Base-by-base conservation (phyloP, 2,113 vertebrate genomes). In the Muntiacus reevesi region DNA sequence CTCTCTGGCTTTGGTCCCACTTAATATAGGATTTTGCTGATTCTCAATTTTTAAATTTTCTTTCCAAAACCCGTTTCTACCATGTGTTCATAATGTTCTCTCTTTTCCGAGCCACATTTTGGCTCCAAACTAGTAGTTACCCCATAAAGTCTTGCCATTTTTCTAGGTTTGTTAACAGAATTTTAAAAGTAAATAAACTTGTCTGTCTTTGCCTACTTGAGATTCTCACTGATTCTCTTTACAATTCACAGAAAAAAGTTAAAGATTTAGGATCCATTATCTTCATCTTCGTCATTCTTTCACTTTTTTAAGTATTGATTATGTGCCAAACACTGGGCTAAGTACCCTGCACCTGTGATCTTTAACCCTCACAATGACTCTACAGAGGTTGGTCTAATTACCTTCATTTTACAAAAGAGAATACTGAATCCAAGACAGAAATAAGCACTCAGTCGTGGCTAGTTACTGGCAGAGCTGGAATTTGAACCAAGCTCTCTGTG, bases 31-130 rank as follows among this genome's bases (percentile, higher is more conserved):
- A 88, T 57, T 93, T 90, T 91, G 27, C 30, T 78, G 64, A 94
- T 71, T 19, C 12, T 92, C 12, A 59, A 1, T 90, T 90, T 40
- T 43, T 15, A 94, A 85, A 27, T 85, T 92, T 87, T 91, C 45
- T 94, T 89, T 67, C 91, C 15, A 8, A 57, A 97, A 92, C 21
- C 36, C 55, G 15, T 97, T 90, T 95, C 30, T 94, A 50, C 28
- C 27, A 43, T 89, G n/a, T 94, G 45, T 93, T 91, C 36, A 82
- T 82, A n/a, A 64, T 54, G n/a, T 79, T 3, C 25, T 93, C 3
- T 86, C 55, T 94, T 97, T 94, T 94, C 43, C 55, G 94, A 84
- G 52, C 55, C 90, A 97, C 45, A 52, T 74, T 89, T 97, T 84
- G 89, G 21, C 40, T 90, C 23, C 14, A 96, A 88, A 87, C 62